Conservation (phyloP, 2,797 vertebrate genomes). For the Botia kubotai region DNA sequence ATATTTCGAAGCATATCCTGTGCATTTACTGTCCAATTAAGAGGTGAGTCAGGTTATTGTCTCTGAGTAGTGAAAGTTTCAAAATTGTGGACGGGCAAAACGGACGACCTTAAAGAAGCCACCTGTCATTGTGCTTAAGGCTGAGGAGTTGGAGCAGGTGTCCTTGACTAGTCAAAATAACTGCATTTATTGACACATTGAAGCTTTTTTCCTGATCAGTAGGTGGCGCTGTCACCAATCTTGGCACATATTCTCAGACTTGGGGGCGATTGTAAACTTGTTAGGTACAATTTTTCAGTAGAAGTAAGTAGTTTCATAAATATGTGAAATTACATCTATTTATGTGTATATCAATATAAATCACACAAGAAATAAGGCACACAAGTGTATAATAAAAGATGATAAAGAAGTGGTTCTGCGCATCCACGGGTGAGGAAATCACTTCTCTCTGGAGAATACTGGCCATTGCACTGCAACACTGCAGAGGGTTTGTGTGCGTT, state of each 20-base stretch:
- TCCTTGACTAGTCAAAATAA: background rate
- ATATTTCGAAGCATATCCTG: too few relatives aligned
- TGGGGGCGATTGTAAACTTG: background rate
- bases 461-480: constrained; percentile 40
- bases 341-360: background rate
- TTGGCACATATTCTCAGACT: background rate
- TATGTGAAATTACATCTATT: background rate
- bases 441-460: constrained; percentile 35
- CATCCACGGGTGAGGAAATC: constrained; percentile 31
- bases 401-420: background rate
- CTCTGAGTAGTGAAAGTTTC: too few relatives aligned
- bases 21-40: too few relatives aligned
- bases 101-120: too few relatives aligned
- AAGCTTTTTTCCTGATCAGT: background rate
- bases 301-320: background rate
- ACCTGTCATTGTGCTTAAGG: too few relatives aligned
- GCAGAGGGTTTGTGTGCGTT: constrained; percentile 42
- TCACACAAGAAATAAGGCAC: background rate
- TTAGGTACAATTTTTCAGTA: background rate
- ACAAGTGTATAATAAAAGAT: background rate
- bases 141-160: too few relatives aligned
- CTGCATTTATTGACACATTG: background rate
- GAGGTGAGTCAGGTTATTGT: too few relatives aligned
- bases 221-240: background rate
- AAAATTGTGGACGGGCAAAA: too few relatives aligned